A percentile compares a stretch with the other conserved stretches of the same genome.
Evolutionary conservation across 2,797 vertebrate genomes (phyloP).

Genomic region (Setipinna tenuifilis): DNA sequence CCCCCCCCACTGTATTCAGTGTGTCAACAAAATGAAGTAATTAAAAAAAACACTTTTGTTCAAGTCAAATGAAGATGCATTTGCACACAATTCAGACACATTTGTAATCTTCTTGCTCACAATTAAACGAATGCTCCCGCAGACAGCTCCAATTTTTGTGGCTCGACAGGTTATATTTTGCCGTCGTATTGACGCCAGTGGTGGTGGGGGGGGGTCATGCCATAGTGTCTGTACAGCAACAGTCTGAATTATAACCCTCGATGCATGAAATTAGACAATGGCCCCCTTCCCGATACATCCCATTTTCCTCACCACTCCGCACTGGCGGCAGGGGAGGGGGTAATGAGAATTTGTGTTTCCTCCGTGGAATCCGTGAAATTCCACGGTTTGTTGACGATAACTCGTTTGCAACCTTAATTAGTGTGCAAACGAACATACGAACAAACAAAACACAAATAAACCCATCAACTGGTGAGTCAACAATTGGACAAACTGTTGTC

Average conservation of each 20-base stretch:
- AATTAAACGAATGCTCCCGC: background rate
- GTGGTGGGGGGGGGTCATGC: background rate
- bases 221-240: slow-evolving; percentile 49
- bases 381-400: slow-evolving; percentile 46
- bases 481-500: too few species aligned
- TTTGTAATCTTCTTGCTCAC: background rate
- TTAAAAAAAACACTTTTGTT: background rate
- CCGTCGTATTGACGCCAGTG: background rate
- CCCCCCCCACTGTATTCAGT: too few species aligned
- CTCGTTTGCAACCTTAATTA: slow-evolving; percentile 48
- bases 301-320: slow-evolving; percentile 70
- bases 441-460: too few species aligned
- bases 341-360: slow-evolving; percentile 65
- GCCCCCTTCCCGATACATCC: slow-evolving; percentile 64
- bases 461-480: too few species aligned
- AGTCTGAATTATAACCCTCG: slow-evolving; percentile 54
- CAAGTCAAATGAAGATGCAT: background rate
- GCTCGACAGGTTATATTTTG: background rate
- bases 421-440: background rate
- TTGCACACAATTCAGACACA: background rate
- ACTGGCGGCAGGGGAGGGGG: slow-evolving; percentile 45
- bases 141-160: slow-evolving; percentile 5
- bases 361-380: slow-evolving; percentile 63
- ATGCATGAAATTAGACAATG: slow-evolving; percentile 67
- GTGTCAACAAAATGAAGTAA: too few species aligned